Base-by-base conservation (phyloP, 2,888 invertebrate genomes). In the Calameuta filiformis region DNA sequence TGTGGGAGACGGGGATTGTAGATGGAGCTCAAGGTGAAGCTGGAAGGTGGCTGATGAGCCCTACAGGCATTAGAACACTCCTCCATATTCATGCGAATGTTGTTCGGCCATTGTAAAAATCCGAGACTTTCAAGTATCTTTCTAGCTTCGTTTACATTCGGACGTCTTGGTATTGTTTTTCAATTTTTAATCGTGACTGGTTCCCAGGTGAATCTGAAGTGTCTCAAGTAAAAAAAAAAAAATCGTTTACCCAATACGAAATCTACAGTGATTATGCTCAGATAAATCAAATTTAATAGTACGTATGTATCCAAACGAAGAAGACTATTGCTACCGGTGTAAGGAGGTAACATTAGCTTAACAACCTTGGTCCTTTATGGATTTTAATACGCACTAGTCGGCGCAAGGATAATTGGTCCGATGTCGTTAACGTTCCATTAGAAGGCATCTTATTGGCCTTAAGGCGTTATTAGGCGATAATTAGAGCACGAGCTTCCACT, bases 381-480 rank as follows among this genome's bases (percentile, higher is more conserved):
- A 85, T 88, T 86, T 87, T 86, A 87, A 86, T 87, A 86, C 82
- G 75, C 80, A 76, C 40, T 11, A 73, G 75, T 76, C 40, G 79
- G 75, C 77, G 77, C 76, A 81, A 79, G 79, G 90, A 89, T 90
- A 91, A 91, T 91, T 90, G 90, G 88, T 83, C 82, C 87, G 83
- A 87, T 85, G 86, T 86, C 85, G 87, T 89, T 89, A 90, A 87
- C 87, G 85, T 86, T 86, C 88, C 90, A 90, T 91, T 91, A 90
- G 86, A 84, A 86, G 88, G 87, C 91, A 89, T 90, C 91, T 91
- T 90, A 90, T 91, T 90, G 89, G 87, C 87, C 85, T 88, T 88
- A 89, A 90, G 89, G 90, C 85, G 88, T 90, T 90, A 91, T 90
- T 90, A 86, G 84, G 83, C 85, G 69, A 69, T 69, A 69, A 69